These are phyloP conservation scores for Lacerta viridis DNA, from an alignment of 2,797 vertebrate species.

Conservation along the genomic window DNA sequence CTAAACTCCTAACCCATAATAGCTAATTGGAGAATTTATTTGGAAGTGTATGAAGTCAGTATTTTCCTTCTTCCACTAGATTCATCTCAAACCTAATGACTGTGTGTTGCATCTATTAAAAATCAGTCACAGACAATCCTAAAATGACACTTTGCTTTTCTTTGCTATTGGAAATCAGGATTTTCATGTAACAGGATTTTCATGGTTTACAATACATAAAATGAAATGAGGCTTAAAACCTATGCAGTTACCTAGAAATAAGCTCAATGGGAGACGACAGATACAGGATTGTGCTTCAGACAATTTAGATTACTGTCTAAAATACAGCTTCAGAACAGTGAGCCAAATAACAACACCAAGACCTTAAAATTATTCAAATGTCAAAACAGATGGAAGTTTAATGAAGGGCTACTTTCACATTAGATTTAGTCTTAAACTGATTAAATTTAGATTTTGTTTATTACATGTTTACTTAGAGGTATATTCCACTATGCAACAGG, in stretches of 20 bases:
- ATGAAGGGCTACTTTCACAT: not conserved
- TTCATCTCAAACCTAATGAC: not conserved
- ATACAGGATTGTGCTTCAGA: not conserved
- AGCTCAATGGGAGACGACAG: not conserved
- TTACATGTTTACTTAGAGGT: not conserved
- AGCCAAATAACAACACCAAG: not conserved
- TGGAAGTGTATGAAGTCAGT: not conserved
- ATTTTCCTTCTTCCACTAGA: not conserved
- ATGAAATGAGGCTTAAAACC: conserved; percentile 3
- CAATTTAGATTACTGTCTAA: not conserved
- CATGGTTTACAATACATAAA: conserved; percentile 15
- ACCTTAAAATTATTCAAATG: not conserved
- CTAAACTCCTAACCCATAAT: not conserved
- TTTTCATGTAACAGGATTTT: not conserved
- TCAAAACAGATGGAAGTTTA: not conserved
- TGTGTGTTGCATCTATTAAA: not conserved
- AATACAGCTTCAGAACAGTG: not conserved
- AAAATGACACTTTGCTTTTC: not conserved
- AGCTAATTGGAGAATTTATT: not conserved
- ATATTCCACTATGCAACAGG: not conserved
- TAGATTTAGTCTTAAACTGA: not conserved
- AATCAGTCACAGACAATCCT: not conserved
- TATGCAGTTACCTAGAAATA: too few species aligned
- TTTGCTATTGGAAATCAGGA: not conserved
- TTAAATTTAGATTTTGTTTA: not conserved